phyloP scores from a whole-genome alignment of 2,888 invertebrate species.

The Phasia obesa region DNA sequence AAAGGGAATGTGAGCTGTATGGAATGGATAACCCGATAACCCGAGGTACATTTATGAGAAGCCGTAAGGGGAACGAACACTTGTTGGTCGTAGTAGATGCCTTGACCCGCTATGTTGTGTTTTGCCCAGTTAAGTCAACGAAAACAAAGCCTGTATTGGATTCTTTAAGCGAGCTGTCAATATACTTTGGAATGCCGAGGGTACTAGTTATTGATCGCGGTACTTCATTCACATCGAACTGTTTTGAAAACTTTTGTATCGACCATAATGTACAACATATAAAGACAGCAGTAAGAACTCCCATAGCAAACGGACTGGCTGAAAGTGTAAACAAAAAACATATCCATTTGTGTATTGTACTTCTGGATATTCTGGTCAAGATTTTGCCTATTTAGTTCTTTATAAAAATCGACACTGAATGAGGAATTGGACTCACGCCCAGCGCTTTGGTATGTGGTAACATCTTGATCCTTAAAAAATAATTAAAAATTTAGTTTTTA shows the following conservation, averaged over 20 bases:
- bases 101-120: constrained; percentile 49
- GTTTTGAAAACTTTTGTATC: constrained; percentile 43
- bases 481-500: too few relatives aligned
- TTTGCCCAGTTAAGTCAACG: constrained; percentile 50
- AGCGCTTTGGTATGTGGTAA: too few relatives aligned
- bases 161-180: constrained; percentile 36
- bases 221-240: constrained; percentile 53
- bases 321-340: constrained; percentile 56
- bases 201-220: constrained; percentile 51
- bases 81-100: constrained; percentile 53
- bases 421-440: too few relatives aligned
- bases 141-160: too few relatives aligned
- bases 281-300: constrained; percentile 53
- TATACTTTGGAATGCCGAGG: constrained; percentile 51
- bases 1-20: too few relatives aligned
- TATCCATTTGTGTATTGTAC: too few relatives aligned
- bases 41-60: constrained; percentile 57
- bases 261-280: too few relatives aligned
- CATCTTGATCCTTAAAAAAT: too few relatives aligned
- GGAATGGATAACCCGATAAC: constrained; percentile 33
- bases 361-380: too few relatives aligned
- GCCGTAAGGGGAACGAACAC: constrained; percentile 49
- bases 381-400: too few relatives aligned
- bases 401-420: too few relatives aligned
- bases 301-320: constrained; percentile 39